Percentiles rank a stretch among this genome's conserved stretches.
Conservation (phyloP, 2,888 invertebrate genomes). For the Netelia virgata region DNA sequence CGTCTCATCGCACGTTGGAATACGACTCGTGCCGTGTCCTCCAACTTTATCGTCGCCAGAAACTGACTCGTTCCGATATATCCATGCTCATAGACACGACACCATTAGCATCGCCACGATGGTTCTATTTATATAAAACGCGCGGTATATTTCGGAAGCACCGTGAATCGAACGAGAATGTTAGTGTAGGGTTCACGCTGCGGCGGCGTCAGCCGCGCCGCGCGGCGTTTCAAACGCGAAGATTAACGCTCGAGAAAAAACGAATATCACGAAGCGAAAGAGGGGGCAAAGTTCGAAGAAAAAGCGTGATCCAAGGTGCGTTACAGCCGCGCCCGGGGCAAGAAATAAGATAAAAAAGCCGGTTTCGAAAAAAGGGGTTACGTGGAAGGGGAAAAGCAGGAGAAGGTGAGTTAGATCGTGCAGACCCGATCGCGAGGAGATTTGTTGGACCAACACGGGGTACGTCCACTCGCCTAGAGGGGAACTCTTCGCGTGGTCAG, state of each 20-base stretch:
- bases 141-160: conserved; percentile 65
- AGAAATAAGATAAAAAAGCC: conserved; percentile 17
- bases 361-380: conserved; percentile 1
- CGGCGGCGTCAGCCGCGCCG: conserved; percentile 7
- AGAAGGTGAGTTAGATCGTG: conserved; percentile 17
- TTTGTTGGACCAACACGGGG: conserved; percentile 25
- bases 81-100: not conserved
- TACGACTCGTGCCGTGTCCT: conserved; percentile 31
- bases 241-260: conserved; percentile 15
- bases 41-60: conserved; percentile 1
- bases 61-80: not conserved
- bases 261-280: conserved; percentile 8
- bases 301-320: conserved; percentile 30
- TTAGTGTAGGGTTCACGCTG: not conserved
- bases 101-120: conserved; percentile 25
- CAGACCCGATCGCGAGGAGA: conserved; percentile 33
- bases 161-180: conserved; percentile 20
- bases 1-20: conserved; percentile 26
- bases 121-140: conserved; percentile 60
- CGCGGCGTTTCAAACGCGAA: conserved; percentile 32
- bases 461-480: conserved; percentile 11
- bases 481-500: conserved; percentile 12
- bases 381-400: conserved; percentile 20
- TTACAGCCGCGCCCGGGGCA: conserved; percentile 6
- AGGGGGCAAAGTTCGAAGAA: conserved; percentile 57